These are phyloP conservation scores for Coregonus clupeaformis DNA, from an alignment of 2,113 vertebrate genomes.

Conservation along the genomic window DNA sequence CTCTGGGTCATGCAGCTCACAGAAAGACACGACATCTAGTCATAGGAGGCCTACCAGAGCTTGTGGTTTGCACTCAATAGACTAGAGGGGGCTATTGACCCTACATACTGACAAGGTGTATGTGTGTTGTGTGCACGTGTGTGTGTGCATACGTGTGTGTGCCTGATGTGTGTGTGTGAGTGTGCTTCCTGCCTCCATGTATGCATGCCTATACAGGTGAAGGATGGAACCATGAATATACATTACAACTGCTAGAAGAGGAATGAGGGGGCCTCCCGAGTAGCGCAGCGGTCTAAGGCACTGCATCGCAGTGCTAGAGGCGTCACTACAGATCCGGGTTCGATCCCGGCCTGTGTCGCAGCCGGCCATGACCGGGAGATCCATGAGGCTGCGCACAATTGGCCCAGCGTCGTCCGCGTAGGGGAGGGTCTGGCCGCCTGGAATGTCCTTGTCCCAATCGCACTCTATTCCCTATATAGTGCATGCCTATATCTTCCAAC, in stretches of 20 bases:
- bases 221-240: constrained; percentile 26
- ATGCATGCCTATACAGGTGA: not conserved
- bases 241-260: constrained; percentile 15
- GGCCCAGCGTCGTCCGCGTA: no score
- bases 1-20: not conserved
- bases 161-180: not conserved
- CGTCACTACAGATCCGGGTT: no score
- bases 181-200: not conserved
- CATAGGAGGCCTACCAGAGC: not conserved
- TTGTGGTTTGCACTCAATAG: not conserved
- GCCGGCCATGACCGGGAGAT: no score
- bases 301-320: no score
- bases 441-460: no score
- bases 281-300: no score
- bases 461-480: no score
- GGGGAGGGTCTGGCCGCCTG: no score
- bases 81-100: not conserved
- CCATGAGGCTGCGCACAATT: no score
- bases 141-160: no score
- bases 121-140: not conserved
- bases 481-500: not conserved
- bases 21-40: not conserved
- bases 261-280: no score
- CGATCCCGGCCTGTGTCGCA: no score
- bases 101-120: not conserved